phyloP scores from a whole-genome alignment of 2,888 invertebrate genomes.

The Chesias legatella region DNA sequence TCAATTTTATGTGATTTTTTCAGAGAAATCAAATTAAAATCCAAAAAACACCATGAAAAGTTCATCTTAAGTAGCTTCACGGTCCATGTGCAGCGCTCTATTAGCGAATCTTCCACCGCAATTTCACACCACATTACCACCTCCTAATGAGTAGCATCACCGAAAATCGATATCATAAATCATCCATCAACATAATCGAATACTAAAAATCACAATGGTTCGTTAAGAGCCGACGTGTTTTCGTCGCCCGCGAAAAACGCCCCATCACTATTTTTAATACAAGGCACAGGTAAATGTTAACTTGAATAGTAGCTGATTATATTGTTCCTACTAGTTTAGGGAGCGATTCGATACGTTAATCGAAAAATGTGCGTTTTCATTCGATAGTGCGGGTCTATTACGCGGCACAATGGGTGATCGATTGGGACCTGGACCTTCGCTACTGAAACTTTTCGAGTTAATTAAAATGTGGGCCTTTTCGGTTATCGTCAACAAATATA shows the following conservation, averaged over 20 bases:
- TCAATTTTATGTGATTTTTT: too few species aligned
- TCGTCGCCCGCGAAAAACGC: conserved; percentile 49
- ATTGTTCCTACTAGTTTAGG: conserved; percentile 70
- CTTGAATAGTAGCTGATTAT: conserved; percentile 75
- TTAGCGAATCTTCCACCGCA: conserved; percentile 21
- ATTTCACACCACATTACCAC: conserved; percentile 42
- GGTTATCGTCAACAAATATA: conserved; percentile 5
- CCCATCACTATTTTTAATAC: conserved; percentile 75
- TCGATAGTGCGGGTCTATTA: conserved; percentile 41
- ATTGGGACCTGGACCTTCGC: conserved; percentile 40
- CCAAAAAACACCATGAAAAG: too few species aligned
- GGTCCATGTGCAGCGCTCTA: not conserved
- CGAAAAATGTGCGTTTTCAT: conserved; percentile 72
- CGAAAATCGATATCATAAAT: conserved; percentile 47
- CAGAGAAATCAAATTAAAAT: too few species aligned
- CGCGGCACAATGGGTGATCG: conserved; percentile 51
- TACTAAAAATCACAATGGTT: conserved; percentile 73
- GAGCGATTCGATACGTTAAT: conserved; percentile 73
- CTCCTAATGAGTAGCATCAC: conserved; percentile 41
- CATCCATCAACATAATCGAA: conserved; percentile 74
- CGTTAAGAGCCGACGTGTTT: conserved; percentile 57
- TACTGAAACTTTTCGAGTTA: conserved; percentile 50
- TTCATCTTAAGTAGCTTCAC: not conserved
- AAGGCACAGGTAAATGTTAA: conserved; percentile 40
- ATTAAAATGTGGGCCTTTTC: conserved; percentile 46